Base-by-base conservation (phyloP, 2,888 invertebrate genomes). In the Strigamia transsilvanica region DNA sequence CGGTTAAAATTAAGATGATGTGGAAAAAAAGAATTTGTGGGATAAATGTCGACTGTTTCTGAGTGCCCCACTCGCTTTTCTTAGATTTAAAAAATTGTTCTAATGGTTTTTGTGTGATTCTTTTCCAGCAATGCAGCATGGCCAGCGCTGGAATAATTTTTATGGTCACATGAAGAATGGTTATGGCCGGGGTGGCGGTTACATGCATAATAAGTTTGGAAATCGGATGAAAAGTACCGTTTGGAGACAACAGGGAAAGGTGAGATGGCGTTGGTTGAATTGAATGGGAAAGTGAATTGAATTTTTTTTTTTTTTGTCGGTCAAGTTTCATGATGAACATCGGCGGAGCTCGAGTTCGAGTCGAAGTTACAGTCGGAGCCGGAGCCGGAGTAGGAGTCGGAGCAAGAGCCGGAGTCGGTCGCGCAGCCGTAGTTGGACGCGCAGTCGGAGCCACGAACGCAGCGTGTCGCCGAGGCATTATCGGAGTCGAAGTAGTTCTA, bases 391-490 rank as follows among this genome's bases (percentile, higher is more conserved):
- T n/a, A 3, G 80, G 6, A 80, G 80, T 32, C 42, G 42, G 2
- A 80, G 51, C 21, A 42, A 46, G 13, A 46, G 46, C 27, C 1
- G 80, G 12, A 46, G 46, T 15, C 51, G 32, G 5, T 80, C 80
- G n/a, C 80, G 51, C 23, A 46, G 46, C 13, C 42, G 80, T 18
- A 80, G 80, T n/a, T 80, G 80, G 80, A 12, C 21, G 3, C 80
- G 46, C 12, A 80, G 80, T 80, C 80, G 80, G n/a, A 80, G 80
- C 51, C 80, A 46, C n/a, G 80, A 80, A 80, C 42, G 80, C 9
- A 80, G 80, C 15, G 51, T 32, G 21, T 80, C 80, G 2, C 80
- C 80, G 3, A 41, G 80, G 34, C 80, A 51, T n/a, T 80, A 80
- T 51, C 42, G 80, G 6, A 46, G 46, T 51, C 42, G 32, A 32